Evolutionary conservation across 2,797 vertebrate genomes (phyloP).

Genomic region (Rhodeus uyekii): DNA sequence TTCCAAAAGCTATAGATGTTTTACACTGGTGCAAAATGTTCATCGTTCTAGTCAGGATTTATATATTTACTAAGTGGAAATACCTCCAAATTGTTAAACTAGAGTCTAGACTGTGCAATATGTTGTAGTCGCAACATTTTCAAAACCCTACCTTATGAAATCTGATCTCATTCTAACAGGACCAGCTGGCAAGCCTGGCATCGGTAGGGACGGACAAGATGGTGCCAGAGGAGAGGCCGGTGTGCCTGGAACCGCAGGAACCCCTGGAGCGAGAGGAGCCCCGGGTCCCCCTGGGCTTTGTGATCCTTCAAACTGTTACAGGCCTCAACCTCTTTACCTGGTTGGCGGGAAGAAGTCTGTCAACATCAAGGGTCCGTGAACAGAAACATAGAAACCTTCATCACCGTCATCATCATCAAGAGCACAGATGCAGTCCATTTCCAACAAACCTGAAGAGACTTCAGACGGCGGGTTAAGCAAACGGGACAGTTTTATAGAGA

Average conservation of each 20-base stretch:
- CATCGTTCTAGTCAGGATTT: not conserved
- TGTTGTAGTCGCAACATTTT: not conserved
- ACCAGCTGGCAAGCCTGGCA: slow-evolving; percentile 68
- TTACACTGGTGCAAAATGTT: not conserved
- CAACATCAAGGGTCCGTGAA: slow-evolving; percentile 72
- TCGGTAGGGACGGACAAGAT: slow-evolving; percentile 76
- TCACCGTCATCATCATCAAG: slow-evolving; percentile 50
- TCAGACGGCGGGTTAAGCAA: slow-evolving; percentile 46
- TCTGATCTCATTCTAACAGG: slow-evolving; percentile 60
- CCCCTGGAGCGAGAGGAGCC: slow-evolving; percentile 70
- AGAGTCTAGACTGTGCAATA: not conserved
- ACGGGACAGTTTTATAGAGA: slow-evolving; percentile 45
- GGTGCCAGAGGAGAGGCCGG: slow-evolving; percentile 75
- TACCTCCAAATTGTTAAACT: no score
- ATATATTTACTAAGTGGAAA: not conserved
- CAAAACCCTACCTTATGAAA: not conserved
- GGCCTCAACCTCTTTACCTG: slow-evolving; percentile 75
- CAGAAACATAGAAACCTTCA: slow-evolving; percentile 34
- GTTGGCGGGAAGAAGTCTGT: slow-evolving; percentile 76
- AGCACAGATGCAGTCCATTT: slow-evolving; percentile 42
- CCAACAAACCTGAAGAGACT: slow-evolving; percentile 57
- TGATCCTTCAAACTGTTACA: slow-evolving; percentile 79
- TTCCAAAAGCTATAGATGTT: not conserved
- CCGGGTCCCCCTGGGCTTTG: slow-evolving; percentile 77
- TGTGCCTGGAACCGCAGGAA: slow-evolving; percentile 69